A percentile compares a stretch with the other conserved stretches of the same genome.
phyloP scores from a whole-genome alignment of 2,888 invertebrate species.

The Cantharis flavilabris region DNA sequence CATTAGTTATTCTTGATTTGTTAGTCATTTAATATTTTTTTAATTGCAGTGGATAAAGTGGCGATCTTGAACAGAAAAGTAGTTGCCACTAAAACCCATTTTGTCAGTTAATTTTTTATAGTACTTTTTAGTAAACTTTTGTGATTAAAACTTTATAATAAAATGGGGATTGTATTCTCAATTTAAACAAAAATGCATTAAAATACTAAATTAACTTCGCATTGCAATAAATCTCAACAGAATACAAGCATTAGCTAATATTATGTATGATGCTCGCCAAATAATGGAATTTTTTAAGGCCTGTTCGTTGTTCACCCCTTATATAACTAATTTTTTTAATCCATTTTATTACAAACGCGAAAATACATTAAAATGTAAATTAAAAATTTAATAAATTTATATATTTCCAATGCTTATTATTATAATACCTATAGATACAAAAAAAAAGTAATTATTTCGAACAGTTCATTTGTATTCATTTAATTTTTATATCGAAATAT shows the following conservation, averaged over 20 bases:
- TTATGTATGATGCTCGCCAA: neutral
- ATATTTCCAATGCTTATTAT: neutral
- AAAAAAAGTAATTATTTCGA: neutral
- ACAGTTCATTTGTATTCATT: neutral
- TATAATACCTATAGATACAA: neutral
- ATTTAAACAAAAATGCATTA: neutral
- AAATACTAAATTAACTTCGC: neutral
- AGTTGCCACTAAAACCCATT: neutral
- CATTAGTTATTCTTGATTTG: too few relatives aligned
- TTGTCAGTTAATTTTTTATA: neutral
- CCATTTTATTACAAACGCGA: neutral
- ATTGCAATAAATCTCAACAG: neutral
- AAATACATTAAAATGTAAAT: neutral
- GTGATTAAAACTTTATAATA: neutral
- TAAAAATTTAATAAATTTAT: neutral
- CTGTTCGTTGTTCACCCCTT: neutral
- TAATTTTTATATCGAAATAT: neutral
- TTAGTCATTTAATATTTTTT: too few relatives aligned
- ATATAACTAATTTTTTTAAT: neutral
- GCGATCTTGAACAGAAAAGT: neutral
- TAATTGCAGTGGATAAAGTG: too few relatives aligned
- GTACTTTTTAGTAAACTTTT: neutral
- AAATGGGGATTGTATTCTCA: neutral
- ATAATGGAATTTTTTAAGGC: neutral
- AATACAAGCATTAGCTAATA: neutral